Evolutionary conservation across 1,140 invertebrate genomes (phyloP).

Genomic region (Paraescarpia echinospica): DNA sequence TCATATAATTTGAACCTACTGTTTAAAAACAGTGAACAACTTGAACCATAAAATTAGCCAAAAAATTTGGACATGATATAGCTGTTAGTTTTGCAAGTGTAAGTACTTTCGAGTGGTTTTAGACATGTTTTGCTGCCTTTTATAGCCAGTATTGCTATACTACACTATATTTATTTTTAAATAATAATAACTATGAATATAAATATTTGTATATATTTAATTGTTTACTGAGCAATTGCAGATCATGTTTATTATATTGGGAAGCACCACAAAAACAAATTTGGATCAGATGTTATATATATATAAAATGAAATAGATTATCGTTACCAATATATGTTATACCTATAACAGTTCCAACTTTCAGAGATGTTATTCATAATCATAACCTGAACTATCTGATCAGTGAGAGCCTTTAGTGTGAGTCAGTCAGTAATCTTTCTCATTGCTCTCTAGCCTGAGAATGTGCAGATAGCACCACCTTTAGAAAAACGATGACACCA

Average conservation of each 20-base stretch:
- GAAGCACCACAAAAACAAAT: no score
- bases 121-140: background rate
- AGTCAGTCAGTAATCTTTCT: background rate
- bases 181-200: no score
- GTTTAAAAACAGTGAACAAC: background rate
- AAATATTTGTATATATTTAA: no score
- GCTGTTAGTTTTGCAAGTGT: background rate
- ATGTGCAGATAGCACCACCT: background rate
- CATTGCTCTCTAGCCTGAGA: background rate
- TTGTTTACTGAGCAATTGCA: no score
- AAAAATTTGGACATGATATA: background rate
- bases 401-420: background rate
- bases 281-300: no score
- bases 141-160: background rate
- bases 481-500: background rate
- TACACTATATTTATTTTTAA: no score
- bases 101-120: no score
- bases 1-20: background rate
- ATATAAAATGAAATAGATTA: no score
- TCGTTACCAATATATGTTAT: no score
- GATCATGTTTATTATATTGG: no score
- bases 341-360: background rate
- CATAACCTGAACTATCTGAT: background rate
- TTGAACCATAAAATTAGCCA: background rate
- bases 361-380: background rate